phyloP scores from a whole-genome alignment of 1,140 invertebrate genomes.

The Drosophila melanica region DNA sequence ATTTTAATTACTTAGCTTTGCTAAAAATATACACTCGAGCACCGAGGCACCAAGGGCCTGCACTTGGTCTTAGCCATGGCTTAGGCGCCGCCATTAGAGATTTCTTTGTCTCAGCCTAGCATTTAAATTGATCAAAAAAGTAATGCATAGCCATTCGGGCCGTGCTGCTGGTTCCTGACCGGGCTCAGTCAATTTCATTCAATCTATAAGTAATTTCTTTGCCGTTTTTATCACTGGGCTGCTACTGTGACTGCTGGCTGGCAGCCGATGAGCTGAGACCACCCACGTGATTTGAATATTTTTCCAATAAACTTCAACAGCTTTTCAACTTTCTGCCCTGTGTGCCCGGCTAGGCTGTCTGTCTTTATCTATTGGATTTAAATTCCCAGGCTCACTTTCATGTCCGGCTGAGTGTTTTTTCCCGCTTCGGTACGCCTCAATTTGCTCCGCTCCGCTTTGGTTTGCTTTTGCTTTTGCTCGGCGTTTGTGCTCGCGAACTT shows the following conservation, averaged over 20 bases:
- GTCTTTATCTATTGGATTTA: conserved; percentile 81
- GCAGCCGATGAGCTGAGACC: conserved; percentile 64
- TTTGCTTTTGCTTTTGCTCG: conserved; percentile 10
- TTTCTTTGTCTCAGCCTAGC: conserved; percentile 73
- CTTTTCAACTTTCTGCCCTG: conserved; percentile 66
- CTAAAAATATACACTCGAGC: conserved; percentile 39
- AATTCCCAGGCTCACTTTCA: conserved; percentile 65
- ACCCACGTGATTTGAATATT: conserved; percentile 83
- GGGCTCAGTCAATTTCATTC: conserved; percentile 72
- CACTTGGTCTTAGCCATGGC: conserved; percentile 50
- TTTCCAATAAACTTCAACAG: conserved; percentile 83
- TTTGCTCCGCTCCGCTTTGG: conserved; percentile 25
- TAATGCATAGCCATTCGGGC: conserved; percentile 35
- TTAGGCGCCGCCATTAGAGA: conserved; percentile 65
- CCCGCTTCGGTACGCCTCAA: conserved; percentile 38
- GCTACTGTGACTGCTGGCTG: conserved; percentile 15
- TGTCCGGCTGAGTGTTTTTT: conserved; percentile 75
- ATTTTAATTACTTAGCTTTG: conserved; percentile 74
- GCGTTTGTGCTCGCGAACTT: conserved; percentile 52
- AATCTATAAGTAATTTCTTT: conserved; percentile 81
- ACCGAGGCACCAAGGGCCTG: conserved; percentile 18
- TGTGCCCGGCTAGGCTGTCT: conserved; percentile 35
- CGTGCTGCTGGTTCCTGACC: conserved; percentile 10
- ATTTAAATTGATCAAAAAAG: conserved; percentile 81
- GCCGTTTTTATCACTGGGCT: conserved; percentile 70